Evolutionary conservation across 2,113 vertebrate species (phyloP), one percentile per base, ranked within the genome.

Genomic region (Epinephelus cyanopodus): DNA sequence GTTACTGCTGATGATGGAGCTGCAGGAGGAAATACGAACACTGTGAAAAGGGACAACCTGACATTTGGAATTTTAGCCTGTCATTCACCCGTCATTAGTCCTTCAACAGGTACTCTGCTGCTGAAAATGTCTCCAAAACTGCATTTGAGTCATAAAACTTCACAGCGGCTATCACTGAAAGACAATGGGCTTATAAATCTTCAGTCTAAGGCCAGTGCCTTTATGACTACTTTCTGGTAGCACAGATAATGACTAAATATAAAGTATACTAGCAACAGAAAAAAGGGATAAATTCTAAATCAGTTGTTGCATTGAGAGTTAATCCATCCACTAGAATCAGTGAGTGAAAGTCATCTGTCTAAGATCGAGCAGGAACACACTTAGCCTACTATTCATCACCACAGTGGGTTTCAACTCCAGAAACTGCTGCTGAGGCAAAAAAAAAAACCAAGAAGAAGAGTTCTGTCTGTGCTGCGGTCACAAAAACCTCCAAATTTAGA

Each of bases 1-100:
- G 89, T 86, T 42, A 89, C 87, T 91, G 83, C 72, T 23, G 66
- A 89, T 68, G 71, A 91, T 74, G 61, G 90, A 84, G 80, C 92
- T 92, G 83, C 29, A 33, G 84, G 50, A 67, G 42, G 67, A 83
- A 74, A 77, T 60, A 47, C 29, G 48, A 53, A 71, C 66, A 7
- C 37, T 33, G 61, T 68, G 13, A 89, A 48, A 39, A 66, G 60
- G 85, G 68, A 87, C 89, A 89, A 69, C 88, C 77, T 89, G 85
- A 88, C 85, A 90, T 91, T 21, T 67, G 29, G 48, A 72, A 21
- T 66, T 60, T 79, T 9, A 17, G 25, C 37, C 47, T 0, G 42
- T 88, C 87, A 82, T 82, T 80, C 80, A 66, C 0, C 76, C 21
- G 62, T 57, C 63, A 64, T 74, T 63, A 64, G n/a, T 75, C 63